phyloP scores from a whole-genome alignment of 1,140 invertebrate genomes.

The Cotesia glomerata region DNA sequence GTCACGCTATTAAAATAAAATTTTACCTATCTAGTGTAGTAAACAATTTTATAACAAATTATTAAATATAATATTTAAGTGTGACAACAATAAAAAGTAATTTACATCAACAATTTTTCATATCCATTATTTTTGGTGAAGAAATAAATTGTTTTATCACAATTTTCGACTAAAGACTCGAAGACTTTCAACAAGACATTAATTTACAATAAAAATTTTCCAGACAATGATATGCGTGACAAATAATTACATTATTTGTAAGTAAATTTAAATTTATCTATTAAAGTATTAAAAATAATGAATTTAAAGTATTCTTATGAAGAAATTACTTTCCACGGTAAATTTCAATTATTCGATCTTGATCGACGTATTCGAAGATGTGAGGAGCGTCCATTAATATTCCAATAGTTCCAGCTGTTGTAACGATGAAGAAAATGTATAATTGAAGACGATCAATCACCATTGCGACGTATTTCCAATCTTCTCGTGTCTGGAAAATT shows the following conservation, averaged over 20 bases:
- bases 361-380: constrained; percentile 98
- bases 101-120: too few species aligned
- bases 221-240: too few species aligned
- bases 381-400: constrained; percentile 99
- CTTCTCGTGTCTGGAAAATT: constrained; percentile 86
- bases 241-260: too few species aligned
- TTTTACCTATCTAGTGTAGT: background rate
- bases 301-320: too few species aligned
- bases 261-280: too few species aligned
- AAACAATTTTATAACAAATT: too few species aligned
- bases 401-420: constrained; percentile 92
- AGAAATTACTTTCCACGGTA: constrained; percentile 84
- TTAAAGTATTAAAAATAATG: too few species aligned
- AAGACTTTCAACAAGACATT: too few species aligned
- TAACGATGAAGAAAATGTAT: constrained; percentile 97
- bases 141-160: background rate
- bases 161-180: constrained; percentile 1
- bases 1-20: constrained; percentile 1
- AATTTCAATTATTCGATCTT: constrained; percentile 94
- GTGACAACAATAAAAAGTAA: too few species aligned
- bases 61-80: too few species aligned
- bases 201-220: too few species aligned
- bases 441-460: constrained; percentile 97
- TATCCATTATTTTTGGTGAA: too few species aligned
- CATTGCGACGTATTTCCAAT: constrained; percentile 99